A percentile compares a stretch with the other conserved stretches of the same genome.
phyloP scores from a whole-genome alignment of 1,140 invertebrate genomes.

The Ceratina calcarata region DNA sequence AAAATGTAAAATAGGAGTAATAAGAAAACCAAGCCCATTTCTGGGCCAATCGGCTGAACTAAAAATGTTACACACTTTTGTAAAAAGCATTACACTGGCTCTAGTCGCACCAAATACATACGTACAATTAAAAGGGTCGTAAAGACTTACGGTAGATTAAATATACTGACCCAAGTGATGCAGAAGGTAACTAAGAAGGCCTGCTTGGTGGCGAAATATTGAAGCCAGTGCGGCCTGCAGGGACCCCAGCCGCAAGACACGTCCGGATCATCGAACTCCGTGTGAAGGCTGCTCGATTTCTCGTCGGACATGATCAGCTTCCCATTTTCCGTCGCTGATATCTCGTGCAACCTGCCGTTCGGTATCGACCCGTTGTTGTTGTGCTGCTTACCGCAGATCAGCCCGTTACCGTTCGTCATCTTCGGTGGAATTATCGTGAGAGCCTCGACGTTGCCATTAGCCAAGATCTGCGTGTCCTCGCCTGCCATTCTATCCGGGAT shows the following conservation, averaged over 20 bases:
- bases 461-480: slow-evolving; percentile 71
- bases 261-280: slow-evolving; percentile 78
- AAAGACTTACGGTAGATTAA: no score
- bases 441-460: slow-evolving; percentile 70
- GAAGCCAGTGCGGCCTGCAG: slow-evolving; percentile 86
- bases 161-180: slow-evolving; percentile 85
- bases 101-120: no score
- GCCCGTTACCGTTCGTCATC: slow-evolving; percentile 71
- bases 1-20: no score
- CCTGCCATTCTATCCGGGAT: slow-evolving; percentile 69
- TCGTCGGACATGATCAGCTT: slow-evolving; percentile 68
- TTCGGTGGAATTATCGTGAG: slow-evolving; percentile 75
- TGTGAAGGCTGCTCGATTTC: slow-evolving; percentile 72
- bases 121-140: no score
- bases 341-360: slow-evolving; percentile 74
- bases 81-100: no score
- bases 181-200: slow-evolving; percentile 94
- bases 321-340: slow-evolving; percentile 68
- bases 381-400: slow-evolving; percentile 68
- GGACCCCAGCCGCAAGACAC: slow-evolving; percentile 86
- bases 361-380: slow-evolving; percentile 76
- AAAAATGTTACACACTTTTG: no score
- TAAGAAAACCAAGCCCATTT: no score
- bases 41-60: no score
- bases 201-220: slow-evolving; percentile 92